Evolutionary conservation across 2,797 vertebrate genomes (phyloP).

Genomic region (Sebastes diaconus): DNA sequence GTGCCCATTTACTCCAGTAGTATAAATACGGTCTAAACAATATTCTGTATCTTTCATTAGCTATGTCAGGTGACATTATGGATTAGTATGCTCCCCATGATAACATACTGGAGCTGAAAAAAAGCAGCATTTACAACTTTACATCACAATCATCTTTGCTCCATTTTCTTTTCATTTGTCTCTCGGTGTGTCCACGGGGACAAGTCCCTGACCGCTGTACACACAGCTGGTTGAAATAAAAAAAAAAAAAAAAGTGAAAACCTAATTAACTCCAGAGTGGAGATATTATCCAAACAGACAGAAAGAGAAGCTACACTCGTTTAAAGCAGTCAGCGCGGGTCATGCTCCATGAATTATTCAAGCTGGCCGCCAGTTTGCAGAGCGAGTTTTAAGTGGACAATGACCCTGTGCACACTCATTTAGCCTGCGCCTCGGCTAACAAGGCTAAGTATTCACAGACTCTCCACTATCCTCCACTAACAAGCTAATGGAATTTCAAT

Average conservation of each 20-base stretch:
- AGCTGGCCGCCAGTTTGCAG: constrained; percentile 65
- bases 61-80: not conserved
- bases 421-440: constrained; percentile 79
- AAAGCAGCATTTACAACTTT: constrained; percentile 47
- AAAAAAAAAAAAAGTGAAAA: constrained; percentile 51
- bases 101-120: not conserved
- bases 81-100: constrained; percentile 5
- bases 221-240: constrained; percentile 56
- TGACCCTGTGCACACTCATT: constrained; percentile 82
- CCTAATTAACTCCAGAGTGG: constrained; percentile 76
- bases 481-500: constrained; percentile 86
- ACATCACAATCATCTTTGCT: constrained; percentile 55
- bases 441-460: constrained; percentile 79
- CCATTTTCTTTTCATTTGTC: constrained; percentile 56
- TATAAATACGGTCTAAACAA: not conserved
- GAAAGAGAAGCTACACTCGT: constrained; percentile 71
- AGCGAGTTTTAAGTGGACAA: constrained; percentile 83
- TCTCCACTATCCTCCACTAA: constrained; percentile 79
- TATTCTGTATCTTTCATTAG: not conserved
- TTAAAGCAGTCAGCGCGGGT: constrained; percentile 73
- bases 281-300: constrained; percentile 80
- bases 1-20: not conserved
- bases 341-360: constrained; percentile 82
- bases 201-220: constrained; percentile 63
- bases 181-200: constrained; percentile 51